Percentiles rank a stretch among this genome's conserved stretches.
phyloP scores from a whole-genome alignment of 2,888 invertebrate genomes.

The Magallana nippona region DNA sequence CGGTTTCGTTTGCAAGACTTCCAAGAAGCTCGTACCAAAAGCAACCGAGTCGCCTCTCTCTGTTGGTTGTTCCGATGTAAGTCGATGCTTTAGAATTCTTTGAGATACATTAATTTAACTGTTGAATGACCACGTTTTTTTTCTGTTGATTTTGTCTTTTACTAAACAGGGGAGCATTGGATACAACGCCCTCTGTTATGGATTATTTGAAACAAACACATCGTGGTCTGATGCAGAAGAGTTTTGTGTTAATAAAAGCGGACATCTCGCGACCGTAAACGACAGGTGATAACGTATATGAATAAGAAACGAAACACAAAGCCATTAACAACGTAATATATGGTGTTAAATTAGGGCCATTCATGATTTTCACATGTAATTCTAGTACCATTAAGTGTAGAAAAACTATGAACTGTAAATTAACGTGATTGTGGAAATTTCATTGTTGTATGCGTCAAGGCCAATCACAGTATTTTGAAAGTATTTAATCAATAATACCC shows the following conservation, averaged over 20 bases:
- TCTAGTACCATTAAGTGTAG: too few relatives aligned
- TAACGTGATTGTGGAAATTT: too few relatives aligned
- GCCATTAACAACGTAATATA: too few relatives aligned
- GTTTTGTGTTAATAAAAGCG: constrained; percentile 54
- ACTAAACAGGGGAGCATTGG: constrained; percentile 54
- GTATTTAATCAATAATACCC: too few relatives aligned
- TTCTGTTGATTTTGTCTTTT: neutral
- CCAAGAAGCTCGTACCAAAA: constrained; percentile 50
- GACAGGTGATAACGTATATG: constrained; percentile 55
- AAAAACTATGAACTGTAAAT: too few relatives aligned
- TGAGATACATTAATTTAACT: too few relatives aligned
- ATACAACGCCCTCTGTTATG: constrained; percentile 58
- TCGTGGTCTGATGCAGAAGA: constrained; percentile 60
- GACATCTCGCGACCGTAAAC: constrained; percentile 63
- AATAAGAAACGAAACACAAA: too few relatives aligned
- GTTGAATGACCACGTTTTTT: neutral
- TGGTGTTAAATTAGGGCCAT: too few relatives aligned
- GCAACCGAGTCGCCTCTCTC: constrained; percentile 52
- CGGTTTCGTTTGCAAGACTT: constrained; percentile 67
- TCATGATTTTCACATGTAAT: too few relatives aligned
- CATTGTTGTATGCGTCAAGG: too few relatives aligned
- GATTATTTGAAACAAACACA: constrained; percentile 36
- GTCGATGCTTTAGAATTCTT: neutral
- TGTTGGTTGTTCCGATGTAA: constrained; percentile 60
- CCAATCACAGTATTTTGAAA: too few relatives aligned